Base-by-base conservation (phyloP, 2,797 vertebrate genomes). In the Rhincodon typus region DNA sequence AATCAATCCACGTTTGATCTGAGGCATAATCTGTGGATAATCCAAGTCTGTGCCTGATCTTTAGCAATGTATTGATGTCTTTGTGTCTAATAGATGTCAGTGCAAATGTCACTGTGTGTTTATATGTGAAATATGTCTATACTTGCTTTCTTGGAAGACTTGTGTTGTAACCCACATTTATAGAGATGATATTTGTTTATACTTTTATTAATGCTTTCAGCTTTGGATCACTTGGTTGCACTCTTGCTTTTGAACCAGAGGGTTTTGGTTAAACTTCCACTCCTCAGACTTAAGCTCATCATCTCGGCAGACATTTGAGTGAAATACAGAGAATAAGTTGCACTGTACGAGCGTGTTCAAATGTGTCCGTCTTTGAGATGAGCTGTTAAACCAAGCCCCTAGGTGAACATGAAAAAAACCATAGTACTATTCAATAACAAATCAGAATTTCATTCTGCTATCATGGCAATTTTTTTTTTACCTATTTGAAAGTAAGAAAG, bases 1-100 rank as follows among this genome's bases (percentile, higher is more conserved):
- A 70, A 70, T 94, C 93, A 94, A 94, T 94, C 46, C 72, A 67
- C 30, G 30, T 94, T 94, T 94, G 93, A 72, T 72, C 69, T 69
- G 72, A 50, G 69, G 93, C 25, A 72, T 94, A 72, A 94, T 72
- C 69, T 94, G n/a, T 72, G 67, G 38, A 30, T 94, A 94, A 72
- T 94, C 66, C 93, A 19, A 94, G 38, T 69, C 8, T 94, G 93
- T 46, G 23, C 27, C 93, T 70, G 42, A 94, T 72, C 93, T 42
- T 50, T 72, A 30, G 38, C 10, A 50, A 72, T 27, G 23, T 42
- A 94, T 94, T 91, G 88, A n/a, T 62, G 34, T 66, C 30, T 91
- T 91, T 91, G 7, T 70, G 38, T 0, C 2, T 46, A 72, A 50
- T 50, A 72, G 23, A 94, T 50, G 53, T 57, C 30, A 57, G 57